phyloP scores from a whole-genome alignment of 2,888 invertebrate species.

The Myathropa florea region DNA sequence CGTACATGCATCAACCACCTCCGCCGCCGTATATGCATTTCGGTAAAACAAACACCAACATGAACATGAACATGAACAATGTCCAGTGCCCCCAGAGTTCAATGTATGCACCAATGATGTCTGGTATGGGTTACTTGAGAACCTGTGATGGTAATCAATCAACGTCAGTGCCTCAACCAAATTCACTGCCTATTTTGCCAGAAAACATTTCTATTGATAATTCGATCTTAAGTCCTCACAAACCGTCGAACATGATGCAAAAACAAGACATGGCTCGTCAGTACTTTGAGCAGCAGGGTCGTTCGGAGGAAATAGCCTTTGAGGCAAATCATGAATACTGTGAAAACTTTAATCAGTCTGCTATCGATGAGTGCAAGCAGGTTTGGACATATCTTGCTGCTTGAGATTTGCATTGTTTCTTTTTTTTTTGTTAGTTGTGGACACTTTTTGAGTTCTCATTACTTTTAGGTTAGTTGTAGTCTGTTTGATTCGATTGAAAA shows the following conservation, averaged over 20 bases:
- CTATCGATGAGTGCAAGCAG: conserved; percentile 56
- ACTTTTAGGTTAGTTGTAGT: not conserved
- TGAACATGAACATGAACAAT: conserved; percentile 1
- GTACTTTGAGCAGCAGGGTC: conserved; percentile 30
- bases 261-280: conserved; percentile 32
- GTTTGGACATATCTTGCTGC: conserved; percentile 41
- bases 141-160: conserved; percentile 55
- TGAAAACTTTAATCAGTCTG: conserved; percentile 45
- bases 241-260: conserved; percentile 16
- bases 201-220: conserved; percentile 41
- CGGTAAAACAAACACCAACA: conserved; percentile 19
- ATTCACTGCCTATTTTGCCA: conserved; percentile 58
- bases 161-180: conserved; percentile 59
- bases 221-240: conserved; percentile 21
- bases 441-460: not conserved
- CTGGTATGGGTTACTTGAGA: conserved; percentile 63
- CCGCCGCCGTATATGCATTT: conserved; percentile 38
- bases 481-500: not conserved
- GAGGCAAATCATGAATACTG: conserved; percentile 21
- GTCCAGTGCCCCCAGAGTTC: conserved; percentile 67
- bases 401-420: not conserved
- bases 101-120: conserved; percentile 75
- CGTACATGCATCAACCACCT: conserved; percentile 47
- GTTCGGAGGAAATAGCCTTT: not conserved
- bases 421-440: conserved; percentile 1